phyloP scores from a whole-genome alignment of 2,888 invertebrate genomes.

The Dione juno region DNA sequence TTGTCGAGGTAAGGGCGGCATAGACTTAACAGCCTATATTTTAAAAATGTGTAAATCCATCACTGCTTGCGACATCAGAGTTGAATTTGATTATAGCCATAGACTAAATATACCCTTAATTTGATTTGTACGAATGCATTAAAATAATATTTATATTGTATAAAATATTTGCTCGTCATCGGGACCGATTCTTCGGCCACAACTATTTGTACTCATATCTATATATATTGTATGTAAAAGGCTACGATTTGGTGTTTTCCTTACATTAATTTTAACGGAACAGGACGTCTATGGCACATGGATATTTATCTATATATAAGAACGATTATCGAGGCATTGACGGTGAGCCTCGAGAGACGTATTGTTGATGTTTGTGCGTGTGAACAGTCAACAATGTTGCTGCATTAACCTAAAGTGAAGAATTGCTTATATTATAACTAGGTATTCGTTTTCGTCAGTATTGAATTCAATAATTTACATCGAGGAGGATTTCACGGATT shows the following conservation, averaged over 20 bases:
- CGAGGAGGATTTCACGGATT: constrained; percentile 51
- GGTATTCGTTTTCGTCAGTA: constrained; percentile 55
- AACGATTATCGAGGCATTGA: constrained; percentile 52
- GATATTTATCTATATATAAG: constrained; percentile 47
- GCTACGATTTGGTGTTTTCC: constrained; percentile 78
- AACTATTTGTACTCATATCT: constrained; percentile 46
- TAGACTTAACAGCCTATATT: too few species aligned
- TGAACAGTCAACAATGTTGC: constrained; percentile 64
- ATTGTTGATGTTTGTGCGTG: constrained; percentile 67
- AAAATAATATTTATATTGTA: constrained; percentile 42
- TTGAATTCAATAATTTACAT: constrained; percentile 52
- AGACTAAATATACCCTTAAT: constrained; percentile 28
- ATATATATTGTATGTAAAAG: constrained; percentile 53
- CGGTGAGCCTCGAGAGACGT: constrained; percentile 70
- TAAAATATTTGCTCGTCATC: constrained; percentile 48
- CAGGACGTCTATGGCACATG: constrained; percentile 55
- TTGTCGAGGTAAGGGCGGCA: too few species aligned
- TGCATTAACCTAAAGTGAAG: constrained; percentile 54
- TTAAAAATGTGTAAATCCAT: too few species aligned
- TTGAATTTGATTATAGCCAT: constrained; percentile 11
- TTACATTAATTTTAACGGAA: constrained; percentile 68
- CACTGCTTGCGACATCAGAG: background rate
- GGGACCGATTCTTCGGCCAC: constrained; percentile 40
- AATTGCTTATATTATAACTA: constrained; percentile 56
- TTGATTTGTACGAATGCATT: constrained; percentile 29